These are phyloP conservation scores for Orthosia gothica DNA, from an alignment of 2,888 invertebrate genomes.

Conservation along the genomic window DNA sequence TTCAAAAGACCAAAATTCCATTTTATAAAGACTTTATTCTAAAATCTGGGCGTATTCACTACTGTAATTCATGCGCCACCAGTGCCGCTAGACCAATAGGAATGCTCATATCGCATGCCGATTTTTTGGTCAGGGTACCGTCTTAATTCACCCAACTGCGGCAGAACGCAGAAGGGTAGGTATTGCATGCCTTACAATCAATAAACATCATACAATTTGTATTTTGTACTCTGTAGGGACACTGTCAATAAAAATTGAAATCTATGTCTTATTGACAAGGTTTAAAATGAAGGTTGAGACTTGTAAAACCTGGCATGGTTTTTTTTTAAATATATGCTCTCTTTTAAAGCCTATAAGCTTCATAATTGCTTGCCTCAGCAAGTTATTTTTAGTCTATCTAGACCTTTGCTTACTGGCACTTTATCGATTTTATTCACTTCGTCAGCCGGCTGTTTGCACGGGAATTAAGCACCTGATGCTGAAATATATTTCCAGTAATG, in stretches of 20 bases:
- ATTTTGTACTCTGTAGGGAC: neutral
- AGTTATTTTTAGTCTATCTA: conserved; percentile 44
- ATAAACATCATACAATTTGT: neutral
- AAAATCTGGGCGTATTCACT: too few relatives aligned
- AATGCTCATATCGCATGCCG: too few relatives aligned
- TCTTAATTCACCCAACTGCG: too few relatives aligned
- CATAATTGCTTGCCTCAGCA: neutral
- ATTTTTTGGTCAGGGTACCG: too few relatives aligned
- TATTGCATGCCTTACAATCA: neutral
- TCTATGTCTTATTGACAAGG: neutral
- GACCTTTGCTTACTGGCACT: conserved; percentile 9
- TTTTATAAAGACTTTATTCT: too few relatives aligned
- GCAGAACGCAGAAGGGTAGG: neutral
- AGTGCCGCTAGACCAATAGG: too few relatives aligned
- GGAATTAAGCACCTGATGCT: conserved; percentile 31
- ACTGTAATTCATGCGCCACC: too few relatives aligned
- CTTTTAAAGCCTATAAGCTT: neutral
- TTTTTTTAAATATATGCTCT: neutral
- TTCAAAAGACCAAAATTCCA: too few relatives aligned
- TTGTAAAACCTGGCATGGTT: neutral
- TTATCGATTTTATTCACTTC: conserved; percentile 40
- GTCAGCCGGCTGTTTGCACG: conserved; percentile 5
- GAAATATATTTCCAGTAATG: neutral
- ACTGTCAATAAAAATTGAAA: neutral
- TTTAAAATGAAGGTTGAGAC: too few relatives aligned